A percentile compares a stretch with the other conserved stretches of the same genome.
phyloP scores from a whole-genome alignment of 2,797 vertebrate genomes.

The Peromyscus attwateri region DNA sequence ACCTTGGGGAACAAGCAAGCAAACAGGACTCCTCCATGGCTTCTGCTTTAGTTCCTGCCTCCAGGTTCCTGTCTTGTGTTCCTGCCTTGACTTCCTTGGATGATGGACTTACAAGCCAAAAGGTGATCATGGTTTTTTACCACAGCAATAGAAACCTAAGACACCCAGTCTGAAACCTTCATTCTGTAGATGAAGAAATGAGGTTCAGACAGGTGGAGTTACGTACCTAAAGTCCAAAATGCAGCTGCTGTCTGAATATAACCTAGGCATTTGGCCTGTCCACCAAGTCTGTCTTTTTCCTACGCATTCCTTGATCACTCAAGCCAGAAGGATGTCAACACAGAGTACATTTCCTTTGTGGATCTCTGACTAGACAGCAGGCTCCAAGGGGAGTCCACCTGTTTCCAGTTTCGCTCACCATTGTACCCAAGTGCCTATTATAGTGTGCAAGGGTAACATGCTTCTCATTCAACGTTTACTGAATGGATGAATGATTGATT shows the following conservation, averaged over 20 bases:
- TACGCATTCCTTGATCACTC: not conserved
- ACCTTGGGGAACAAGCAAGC: not conserved
- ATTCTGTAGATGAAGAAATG: constrained; percentile 20
- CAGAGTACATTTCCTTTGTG: not conserved
- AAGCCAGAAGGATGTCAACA: not conserved
- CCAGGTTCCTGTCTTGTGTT: not conserved
- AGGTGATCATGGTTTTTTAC: not conserved
- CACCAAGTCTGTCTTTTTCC: not conserved
- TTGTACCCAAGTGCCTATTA: not conserved
- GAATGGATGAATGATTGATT: not conserved
- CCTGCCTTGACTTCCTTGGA: not conserved
- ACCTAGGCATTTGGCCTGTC: not conserved
- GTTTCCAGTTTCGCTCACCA: not conserved
- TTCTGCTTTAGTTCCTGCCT: not conserved
- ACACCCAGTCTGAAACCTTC: not conserved
- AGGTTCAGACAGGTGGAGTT: not conserved
- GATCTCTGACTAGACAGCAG: not conserved
- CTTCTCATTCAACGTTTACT: not conserved
- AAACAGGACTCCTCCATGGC: not conserved
- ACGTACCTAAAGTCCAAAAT: not conserved
- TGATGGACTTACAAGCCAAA: not conserved
- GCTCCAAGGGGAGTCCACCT: not conserved
- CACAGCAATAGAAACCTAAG: not conserved
- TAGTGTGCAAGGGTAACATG: not conserved
- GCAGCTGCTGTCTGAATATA: not conserved